Percentiles rank a stretch among this genome's conserved stretches.
Conservation (phyloP, 2,888 invertebrate species). For the Drosophila mimica region DNA sequence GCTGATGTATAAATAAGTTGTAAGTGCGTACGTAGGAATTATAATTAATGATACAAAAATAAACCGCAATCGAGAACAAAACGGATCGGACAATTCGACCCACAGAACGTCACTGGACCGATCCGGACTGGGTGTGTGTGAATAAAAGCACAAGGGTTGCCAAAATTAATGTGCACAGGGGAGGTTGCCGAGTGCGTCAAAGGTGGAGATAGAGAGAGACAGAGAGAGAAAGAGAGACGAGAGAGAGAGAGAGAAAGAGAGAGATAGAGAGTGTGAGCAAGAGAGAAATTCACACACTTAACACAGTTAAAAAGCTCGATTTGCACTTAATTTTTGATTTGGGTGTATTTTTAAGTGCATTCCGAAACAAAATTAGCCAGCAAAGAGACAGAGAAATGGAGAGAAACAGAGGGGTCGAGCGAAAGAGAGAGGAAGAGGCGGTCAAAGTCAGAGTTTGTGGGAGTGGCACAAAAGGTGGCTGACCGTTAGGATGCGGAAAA, state of each 20-base stretch:
- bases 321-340: constrained; percentile 34
- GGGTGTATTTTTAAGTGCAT: constrained; percentile 43
- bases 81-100: constrained; percentile 45
- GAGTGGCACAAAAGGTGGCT: constrained; percentile 62
- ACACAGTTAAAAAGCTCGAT: constrained; percentile 51
- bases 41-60: constrained; percentile 17
- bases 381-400: constrained; percentile 19
- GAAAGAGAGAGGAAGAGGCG: constrained; percentile 20
- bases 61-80: constrained; percentile 36
- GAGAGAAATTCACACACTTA: constrained; percentile 45
- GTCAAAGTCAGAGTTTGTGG: constrained; percentile 60
- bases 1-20: constrained; percentile 23
- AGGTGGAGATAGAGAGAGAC: background rate
- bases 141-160: background rate
- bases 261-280: background rate
- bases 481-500: constrained; percentile 71
- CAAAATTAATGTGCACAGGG: background rate
- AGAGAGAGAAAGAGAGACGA: background rate
- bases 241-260: background rate
- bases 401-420: background rate
- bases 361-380: constrained; percentile 34
- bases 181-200: background rate
- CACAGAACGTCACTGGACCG: constrained; percentile 59
- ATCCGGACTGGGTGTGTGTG: constrained; percentile 3
- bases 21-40: constrained; percentile 12